Conservation (phyloP, 64 coral and sea anemone genomes). For the Montipora foliosa region DNA sequence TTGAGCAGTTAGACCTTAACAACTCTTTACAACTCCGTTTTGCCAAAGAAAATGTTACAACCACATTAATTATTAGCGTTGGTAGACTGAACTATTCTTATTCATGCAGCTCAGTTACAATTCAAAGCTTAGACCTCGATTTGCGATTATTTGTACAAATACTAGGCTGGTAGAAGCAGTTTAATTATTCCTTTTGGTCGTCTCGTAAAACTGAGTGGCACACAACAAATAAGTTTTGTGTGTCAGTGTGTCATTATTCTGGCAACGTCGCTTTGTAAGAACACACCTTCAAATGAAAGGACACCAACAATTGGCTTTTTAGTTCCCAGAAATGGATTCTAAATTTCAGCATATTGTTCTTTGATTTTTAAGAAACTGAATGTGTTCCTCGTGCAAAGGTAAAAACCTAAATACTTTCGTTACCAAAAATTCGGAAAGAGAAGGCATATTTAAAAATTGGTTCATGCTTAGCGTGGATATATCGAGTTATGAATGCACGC, state of each 20-base stretch:
- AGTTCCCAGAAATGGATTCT: background rate
- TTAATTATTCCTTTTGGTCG: background rate
- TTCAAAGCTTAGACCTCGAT: background rate
- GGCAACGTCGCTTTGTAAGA: background rate
- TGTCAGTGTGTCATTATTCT: background rate
- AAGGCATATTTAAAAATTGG: background rate
- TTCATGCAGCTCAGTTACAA: background rate
- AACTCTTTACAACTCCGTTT: background rate
- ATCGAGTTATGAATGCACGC: no score
- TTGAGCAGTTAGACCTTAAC: background rate
- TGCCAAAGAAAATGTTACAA: background rate
- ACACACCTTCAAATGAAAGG: background rate
- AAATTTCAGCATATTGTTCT: background rate
- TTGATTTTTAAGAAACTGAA: background rate
- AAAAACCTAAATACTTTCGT: background rate
- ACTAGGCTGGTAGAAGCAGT: background rate
- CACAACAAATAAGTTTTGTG: background rate
- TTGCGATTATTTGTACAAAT: background rate
- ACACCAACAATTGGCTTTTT: background rate
- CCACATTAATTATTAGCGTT: background rate
- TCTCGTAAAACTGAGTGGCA: background rate
- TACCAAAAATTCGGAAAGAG: background rate
- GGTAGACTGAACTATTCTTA: background rate
- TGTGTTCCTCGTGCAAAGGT: background rate
- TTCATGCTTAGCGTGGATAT: no score